phyloP scores from a whole-genome alignment of 2,797 vertebrate genomes.

The Crocodylus rhombifer region DNA sequence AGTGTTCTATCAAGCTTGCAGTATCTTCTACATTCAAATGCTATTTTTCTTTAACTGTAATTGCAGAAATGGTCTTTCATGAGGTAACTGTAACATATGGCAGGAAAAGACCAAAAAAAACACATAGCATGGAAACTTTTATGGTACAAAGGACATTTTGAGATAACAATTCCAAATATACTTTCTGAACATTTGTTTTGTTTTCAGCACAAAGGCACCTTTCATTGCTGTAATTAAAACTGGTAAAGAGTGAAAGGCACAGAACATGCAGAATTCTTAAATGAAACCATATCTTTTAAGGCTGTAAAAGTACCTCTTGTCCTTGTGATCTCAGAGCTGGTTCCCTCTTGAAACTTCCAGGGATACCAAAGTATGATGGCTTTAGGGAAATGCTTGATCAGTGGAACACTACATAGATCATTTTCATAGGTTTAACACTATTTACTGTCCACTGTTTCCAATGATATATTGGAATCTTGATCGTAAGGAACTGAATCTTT shows the following conservation, averaged over 20 bases:
- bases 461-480: background rate
- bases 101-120: background rate
- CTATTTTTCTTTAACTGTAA: constrained; percentile 64
- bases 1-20: constrained; percentile 45
- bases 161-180: background rate
- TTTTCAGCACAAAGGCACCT: constrained; percentile 4
- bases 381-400: background rate
- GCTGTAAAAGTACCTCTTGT: background rate
- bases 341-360: background rate
- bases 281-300: background rate
- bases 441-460: background rate
- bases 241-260: background rate
- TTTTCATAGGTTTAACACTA: background rate
- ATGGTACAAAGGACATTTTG: background rate
- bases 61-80: constrained; percentile 71
- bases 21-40: constrained; percentile 67
- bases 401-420: background rate
- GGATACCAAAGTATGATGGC: background rate
- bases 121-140: background rate
- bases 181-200: background rate
- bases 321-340: background rate
- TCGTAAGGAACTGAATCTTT: background rate
- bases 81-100: constrained; percentile 40
- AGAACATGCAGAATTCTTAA: background rate
- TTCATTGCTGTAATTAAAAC: background rate